phyloP scores from a whole-genome alignment of 2,113 vertebrate genomes.

The Colistium nudipinnis region DNA sequence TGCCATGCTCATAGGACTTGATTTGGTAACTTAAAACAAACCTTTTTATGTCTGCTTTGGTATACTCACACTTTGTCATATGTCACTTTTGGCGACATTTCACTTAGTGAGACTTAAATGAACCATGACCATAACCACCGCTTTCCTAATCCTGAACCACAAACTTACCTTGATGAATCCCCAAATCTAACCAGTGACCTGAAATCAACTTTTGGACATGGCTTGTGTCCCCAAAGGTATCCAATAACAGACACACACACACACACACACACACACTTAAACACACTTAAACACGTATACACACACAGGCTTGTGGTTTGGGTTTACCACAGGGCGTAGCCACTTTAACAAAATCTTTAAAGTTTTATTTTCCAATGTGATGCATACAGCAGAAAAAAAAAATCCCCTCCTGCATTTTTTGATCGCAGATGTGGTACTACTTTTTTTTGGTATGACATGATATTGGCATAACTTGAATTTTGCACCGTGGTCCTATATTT shows the following conservation, averaged over 20 bases:
- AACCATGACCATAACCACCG: not conserved
- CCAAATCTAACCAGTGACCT: not conserved
- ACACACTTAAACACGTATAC: constrained; percentile 14
- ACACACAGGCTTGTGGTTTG: constrained; percentile 64
- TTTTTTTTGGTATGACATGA: constrained; percentile 32
- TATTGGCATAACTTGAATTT: constrained; percentile 1
- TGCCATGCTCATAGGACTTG: not conserved
- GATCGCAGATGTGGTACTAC: constrained; percentile 3
- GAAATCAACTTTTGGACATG: not conserved
- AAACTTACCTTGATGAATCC: not conserved
- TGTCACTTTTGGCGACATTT: not conserved
- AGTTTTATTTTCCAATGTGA: constrained; percentile 39
- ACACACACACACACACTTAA: constrained; percentile 14
- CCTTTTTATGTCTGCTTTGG: constrained; percentile 1
- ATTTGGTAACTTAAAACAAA: no score
- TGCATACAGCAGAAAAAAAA: constrained; percentile 12
- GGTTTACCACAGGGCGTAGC: constrained; percentile 81
- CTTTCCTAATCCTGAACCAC: not conserved
- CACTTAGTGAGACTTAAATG: not conserved
- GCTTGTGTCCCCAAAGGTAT: not conserved
- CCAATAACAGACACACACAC: not conserved
- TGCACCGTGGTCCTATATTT: constrained; percentile 7
- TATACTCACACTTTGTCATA: constrained; percentile 4
- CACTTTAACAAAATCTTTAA: constrained; percentile 54
- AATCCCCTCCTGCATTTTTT: not conserved